Evolutionary conservation across 2,888 invertebrate genomes (phyloP).

Genomic region (Drosophila pseudotakahashii): DNA sequence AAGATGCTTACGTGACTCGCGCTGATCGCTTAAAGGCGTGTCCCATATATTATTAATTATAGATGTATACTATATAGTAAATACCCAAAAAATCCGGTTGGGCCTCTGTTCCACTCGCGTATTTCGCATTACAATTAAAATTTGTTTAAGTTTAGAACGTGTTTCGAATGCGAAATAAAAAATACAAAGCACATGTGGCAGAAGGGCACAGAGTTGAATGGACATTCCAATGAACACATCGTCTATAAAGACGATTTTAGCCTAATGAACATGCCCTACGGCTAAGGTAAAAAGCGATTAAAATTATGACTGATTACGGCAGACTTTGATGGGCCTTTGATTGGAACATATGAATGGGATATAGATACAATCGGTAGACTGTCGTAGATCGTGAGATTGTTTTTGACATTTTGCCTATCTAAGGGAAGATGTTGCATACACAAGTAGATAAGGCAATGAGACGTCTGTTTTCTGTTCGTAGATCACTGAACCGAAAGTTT

Average conservation of each 20-base stretch:
- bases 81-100: conserved; percentile 53
- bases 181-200: conserved; percentile 40
- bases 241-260: conserved; percentile 18
- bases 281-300: conserved; percentile 50
- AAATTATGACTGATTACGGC: conserved; percentile 43
- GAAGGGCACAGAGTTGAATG: conserved; percentile 60
- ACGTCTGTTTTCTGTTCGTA: conserved; percentile 17
- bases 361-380: conserved; percentile 12
- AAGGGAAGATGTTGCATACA: conserved; percentile 50
- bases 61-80: conserved; percentile 45
- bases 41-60: conserved; percentile 44
- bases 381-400: conserved; percentile 36
- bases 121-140: conserved; percentile 67
- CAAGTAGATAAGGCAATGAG: conserved; percentile 30
- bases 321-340: conserved; percentile 33
- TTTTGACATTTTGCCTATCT: conserved; percentile 43
- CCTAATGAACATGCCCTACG: conserved; percentile 35
- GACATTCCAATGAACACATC: conserved; percentile 23
- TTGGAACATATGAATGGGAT: conserved; percentile 29
- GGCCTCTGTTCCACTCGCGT: conserved; percentile 40
- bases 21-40: conserved; percentile 60
- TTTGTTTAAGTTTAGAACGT: conserved; percentile 69
- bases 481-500: conserved; percentile 47
- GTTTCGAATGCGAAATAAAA: conserved; percentile 56
- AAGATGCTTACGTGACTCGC: conserved; percentile 66